phyloP scores from a whole-genome alignment of 2,888 invertebrate genomes.

The Drosophila siamana region DNA sequence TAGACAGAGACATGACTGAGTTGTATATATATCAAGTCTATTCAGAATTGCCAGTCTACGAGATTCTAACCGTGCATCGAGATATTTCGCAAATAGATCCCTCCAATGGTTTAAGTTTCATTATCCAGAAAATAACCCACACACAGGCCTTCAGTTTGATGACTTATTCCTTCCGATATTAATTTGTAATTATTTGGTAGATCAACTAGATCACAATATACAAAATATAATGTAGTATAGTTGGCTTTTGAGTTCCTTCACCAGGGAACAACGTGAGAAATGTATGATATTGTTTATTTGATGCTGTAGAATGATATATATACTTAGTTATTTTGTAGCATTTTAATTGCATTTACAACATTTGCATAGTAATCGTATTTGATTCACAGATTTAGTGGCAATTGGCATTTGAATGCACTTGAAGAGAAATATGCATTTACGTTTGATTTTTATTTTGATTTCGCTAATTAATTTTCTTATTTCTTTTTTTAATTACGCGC shows the following conservation, averaged over 20 bases:
- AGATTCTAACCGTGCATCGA: not conserved
- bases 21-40: no score
- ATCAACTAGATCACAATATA: no score
- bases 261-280: not conserved
- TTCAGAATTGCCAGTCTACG: not conserved
- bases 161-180: not conserved
- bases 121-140: no score
- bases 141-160: no score
- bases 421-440: conserved; percentile 43
- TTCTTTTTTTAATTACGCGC: conserved; percentile 74
- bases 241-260: not conserved
- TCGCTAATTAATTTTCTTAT: conserved; percentile 77
- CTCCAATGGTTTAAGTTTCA: no score
- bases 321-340: conserved; percentile 27
- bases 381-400: conserved; percentile 34
- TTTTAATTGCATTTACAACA: conserved; percentile 23
- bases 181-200: not conserved
- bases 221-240: not conserved
- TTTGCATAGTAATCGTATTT: conserved; percentile 35
- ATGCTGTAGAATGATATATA: conserved; percentile 2
- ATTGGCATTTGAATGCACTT: conserved; percentile 61
- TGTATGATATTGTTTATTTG: not conserved
- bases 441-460: conserved; percentile 50
- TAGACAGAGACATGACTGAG: not conserved
- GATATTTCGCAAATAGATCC: no score